Base-by-base conservation (phyloP, 2,888 invertebrate species). In the Megastigmus dorsalis region DNA sequence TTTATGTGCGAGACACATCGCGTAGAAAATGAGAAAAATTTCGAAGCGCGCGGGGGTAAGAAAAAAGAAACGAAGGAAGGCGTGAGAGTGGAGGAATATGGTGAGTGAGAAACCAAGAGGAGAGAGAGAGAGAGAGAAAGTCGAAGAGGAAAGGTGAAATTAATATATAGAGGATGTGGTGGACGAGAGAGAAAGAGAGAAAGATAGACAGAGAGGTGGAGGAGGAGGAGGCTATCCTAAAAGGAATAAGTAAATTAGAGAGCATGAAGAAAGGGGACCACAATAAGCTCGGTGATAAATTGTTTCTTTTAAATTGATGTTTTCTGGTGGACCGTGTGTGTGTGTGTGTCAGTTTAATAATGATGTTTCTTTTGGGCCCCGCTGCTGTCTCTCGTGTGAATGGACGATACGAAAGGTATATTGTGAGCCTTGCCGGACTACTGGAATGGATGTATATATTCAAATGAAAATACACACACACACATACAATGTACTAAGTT, bases 111-210 rank as follows among this genome's bases (percentile, higher is more conserved):
- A n/a, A n/a, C n/a, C n/a, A n/a, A n/a, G n/a, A n/a, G n/a, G n/a
- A n/a, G n/a, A n/a, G n/a, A n/a, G n/a, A n/a, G n/a, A n/a, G n/a
- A n/a, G n/a, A n/a, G n/a, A n/a, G n/a, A n/a, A n/a, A n/a, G n/a
- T n/a, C n/a, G n/a, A n/a, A n/a, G n/a, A n/a, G n/a, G n/a, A n/a
- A n/a, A n/a, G n/a, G n/a, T n/a, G n/a, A n/a, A n/a, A n/a, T n/a
- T n/a, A n/a, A n/a, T n/a, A n/a, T n/a, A n/a, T n/a, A n/a, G n/a
- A n/a, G n/a, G n/a, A n/a, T n/a, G n/a, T n/a, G n/a, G n/a, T n/a
- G n/a, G n/a, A n/a, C n/a, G 45, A 59, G 38, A 48, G n/a, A 68
- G 59, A 59, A 30, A 60, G 36, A 43, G 26, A 28, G 60, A 30
- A 45, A 30, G 30, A 20, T 26, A 45, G 18, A 15, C 6, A 48